phyloP scores from a whole-genome alignment of 2,113 vertebrate genomes.

The Chelonoidis abingdonii region DNA sequence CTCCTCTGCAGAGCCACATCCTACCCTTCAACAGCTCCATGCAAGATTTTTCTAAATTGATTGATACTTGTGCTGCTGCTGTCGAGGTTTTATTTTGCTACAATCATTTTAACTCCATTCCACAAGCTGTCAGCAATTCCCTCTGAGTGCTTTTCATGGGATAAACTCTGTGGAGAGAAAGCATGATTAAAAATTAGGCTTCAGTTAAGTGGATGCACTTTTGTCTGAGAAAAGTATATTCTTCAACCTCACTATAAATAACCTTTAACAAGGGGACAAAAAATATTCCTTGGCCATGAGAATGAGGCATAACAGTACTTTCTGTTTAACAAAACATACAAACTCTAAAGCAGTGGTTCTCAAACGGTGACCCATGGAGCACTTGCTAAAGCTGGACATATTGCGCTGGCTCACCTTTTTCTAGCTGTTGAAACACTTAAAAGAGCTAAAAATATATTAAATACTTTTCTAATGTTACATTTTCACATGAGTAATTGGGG shows the following conservation, averaged over 20 bases:
- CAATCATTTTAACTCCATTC: background rate
- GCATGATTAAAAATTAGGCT: background rate
- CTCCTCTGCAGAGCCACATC: constrained; percentile 51
- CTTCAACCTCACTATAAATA: background rate
- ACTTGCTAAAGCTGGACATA: rapidly evolving
- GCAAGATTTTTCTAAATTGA: background rate
- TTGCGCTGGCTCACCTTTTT: background rate
- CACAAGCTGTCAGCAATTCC: background rate
- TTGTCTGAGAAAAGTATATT: background rate
- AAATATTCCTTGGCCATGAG: background rate
- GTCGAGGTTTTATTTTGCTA: background rate
- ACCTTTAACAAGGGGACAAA: background rate
- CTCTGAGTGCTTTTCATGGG: background rate
- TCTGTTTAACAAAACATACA: background rate
- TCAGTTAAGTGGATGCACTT: background rate
- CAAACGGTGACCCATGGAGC: rapidly evolving
- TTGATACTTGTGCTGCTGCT: background rate
- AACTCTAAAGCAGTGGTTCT: background rate
- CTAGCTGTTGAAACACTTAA: background rate
- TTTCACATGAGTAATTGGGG: background rate
- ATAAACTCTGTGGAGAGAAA: constrained; percentile 21
- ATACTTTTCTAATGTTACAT: background rate
- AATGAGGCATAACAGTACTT: background rate
- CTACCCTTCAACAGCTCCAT: constrained; percentile 25
- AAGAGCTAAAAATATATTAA: background rate